Percentiles rank a stretch among this genome's conserved stretches.
Conservation (phyloP, 2,888 invertebrate genomes). For the Hanleya hanleyi region DNA sequence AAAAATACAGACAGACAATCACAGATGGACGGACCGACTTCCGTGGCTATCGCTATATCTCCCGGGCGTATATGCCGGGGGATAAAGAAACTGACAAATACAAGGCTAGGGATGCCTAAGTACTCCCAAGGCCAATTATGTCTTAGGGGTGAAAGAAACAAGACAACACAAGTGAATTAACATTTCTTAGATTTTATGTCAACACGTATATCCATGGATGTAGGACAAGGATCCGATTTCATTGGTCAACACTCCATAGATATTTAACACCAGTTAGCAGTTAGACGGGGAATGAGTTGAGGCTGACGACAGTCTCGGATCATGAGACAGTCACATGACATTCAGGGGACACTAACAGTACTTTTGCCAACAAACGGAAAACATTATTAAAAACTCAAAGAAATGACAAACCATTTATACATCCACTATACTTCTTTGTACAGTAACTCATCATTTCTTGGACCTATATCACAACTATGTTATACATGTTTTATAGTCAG, state of each 20-base stretch:
- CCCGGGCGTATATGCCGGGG: too few relatives aligned
- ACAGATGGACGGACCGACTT: too few relatives aligned
- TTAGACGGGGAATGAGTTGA: neutral
- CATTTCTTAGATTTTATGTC: constrained; percentile 1
- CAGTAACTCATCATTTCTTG: neutral
- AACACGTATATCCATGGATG: constrained; percentile 5
- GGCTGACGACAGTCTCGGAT: too few relatives aligned
- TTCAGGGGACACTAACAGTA: too few relatives aligned
- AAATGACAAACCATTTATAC: neutral
- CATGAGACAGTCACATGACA: too few relatives aligned
- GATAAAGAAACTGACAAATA: too few relatives aligned
- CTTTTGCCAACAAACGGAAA: neutral
- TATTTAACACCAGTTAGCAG: neutral
- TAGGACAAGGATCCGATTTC: too few relatives aligned
- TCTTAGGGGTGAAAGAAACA: neutral
- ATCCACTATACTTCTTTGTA: neutral
- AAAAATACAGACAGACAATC: too few relatives aligned
- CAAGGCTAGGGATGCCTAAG: too few relatives aligned
- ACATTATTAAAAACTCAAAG: neutral
- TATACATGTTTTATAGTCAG: too few relatives aligned
- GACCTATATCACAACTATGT: neutral
- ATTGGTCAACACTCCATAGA: constrained; percentile 3
- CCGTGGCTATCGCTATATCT: too few relatives aligned
- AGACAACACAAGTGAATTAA: neutral
- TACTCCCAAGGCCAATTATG: too few relatives aligned